These are phyloP conservation scores for Chironomus tentans DNA, from an alignment of 2,888 invertebrate species.

Conservation along the genomic window DNA sequence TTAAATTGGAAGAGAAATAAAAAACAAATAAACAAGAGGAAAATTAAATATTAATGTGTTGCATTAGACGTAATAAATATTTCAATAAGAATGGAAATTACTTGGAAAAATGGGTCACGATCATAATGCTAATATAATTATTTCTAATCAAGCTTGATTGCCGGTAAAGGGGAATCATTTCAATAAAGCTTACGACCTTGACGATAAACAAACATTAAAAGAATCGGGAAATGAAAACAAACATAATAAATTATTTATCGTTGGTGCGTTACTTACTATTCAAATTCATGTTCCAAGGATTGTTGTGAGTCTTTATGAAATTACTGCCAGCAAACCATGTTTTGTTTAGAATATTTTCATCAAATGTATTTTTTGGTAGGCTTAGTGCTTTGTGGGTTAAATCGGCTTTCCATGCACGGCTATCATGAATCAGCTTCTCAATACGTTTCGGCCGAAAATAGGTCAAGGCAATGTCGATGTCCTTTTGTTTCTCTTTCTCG, in stretches of 20 bases:
- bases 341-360: conserved; percentile 17
- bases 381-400: neutral
- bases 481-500: conserved; percentile 32
- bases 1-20: neutral
- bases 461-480: conserved; percentile 55
- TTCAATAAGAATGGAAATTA: neutral
- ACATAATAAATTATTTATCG: neutral
- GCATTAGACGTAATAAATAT: neutral
- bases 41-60: neutral
- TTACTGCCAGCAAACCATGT: conserved; percentile 20
- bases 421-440: conserved; percentile 49
- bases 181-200: neutral
- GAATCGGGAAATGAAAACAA: neutral
- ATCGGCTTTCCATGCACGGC: conserved; percentile 32
- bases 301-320: neutral
- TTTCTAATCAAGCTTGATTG: neutral
- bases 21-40: neutral
- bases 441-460: conserved; percentile 64
- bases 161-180: neutral
- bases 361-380: neutral
- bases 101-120: neutral
- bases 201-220: neutral
- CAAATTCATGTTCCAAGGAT: conserved; percentile 23
- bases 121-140: neutral
- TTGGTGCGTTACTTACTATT: neutral